Conservation (phyloP, 2,797 vertebrate genomes). For the Liparis tanakae region DNA sequence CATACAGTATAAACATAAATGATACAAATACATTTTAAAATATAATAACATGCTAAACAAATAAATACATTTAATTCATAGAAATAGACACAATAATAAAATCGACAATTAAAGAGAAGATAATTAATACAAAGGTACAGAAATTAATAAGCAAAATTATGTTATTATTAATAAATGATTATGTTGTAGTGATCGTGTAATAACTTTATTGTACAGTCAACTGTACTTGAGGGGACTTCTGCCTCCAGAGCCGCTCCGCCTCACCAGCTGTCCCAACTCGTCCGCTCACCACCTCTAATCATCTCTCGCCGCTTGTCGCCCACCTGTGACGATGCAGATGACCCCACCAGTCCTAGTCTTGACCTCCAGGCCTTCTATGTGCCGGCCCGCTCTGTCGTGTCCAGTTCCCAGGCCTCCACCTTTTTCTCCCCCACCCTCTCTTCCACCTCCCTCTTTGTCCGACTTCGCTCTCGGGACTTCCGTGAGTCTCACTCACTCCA, state of each 20-base stretch:
- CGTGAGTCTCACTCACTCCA: constrained; percentile 83
- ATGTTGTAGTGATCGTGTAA: neutral
- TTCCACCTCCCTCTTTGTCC: constrained; percentile 83
- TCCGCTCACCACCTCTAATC: constrained; percentile 24
- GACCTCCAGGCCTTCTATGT: constrained; percentile 89
- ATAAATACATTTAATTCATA: neutral
- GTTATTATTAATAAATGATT: no score
- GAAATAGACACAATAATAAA: neutral
- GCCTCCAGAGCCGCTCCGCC: neutral
- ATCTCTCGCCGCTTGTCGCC: constrained; percentile 32
- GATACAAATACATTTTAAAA: neutral
- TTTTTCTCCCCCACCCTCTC: constrained; percentile 74
- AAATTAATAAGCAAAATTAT: neutral
- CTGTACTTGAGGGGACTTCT: neutral
- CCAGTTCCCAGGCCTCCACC: constrained; percentile 61
- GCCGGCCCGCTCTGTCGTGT: constrained; percentile 90
- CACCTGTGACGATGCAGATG: constrained; percentile 80
- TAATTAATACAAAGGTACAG: neutral
- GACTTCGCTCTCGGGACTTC: constrained; percentile 89
- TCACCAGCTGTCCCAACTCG: constrained; percentile 7
- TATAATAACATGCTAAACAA: no score
- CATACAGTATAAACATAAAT: neutral
- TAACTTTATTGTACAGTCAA: neutral
- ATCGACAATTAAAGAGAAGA: neutral
- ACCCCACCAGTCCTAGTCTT: constrained; percentile 88